Evolutionary conservation across 2,113 vertebrate species (phyloP), one percentile per base, ranked within the genome.

Genomic region (Psephotus haematonotus): DNA sequence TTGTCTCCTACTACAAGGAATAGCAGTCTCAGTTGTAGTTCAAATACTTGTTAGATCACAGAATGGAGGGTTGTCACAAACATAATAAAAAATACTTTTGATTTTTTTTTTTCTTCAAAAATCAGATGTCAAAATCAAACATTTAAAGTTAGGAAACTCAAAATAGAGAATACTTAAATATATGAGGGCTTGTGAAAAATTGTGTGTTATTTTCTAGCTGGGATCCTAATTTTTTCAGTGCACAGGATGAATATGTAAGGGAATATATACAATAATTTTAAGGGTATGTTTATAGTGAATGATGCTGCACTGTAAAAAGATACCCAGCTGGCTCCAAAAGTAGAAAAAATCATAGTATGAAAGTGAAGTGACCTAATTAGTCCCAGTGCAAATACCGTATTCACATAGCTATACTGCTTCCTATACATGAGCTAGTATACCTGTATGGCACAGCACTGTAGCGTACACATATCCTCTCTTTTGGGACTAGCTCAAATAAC

Each of bases 341-440:
- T 47, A 57, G 55, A 90, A 94, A 74, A 72, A 83, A 92, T 78
- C 79, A 77, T 55, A 74, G 27, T 75, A 72, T 70, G 76, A 88
- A 92, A 97, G 76, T 50, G 46, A 84, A 59, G 52, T 92, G 92
- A 95, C 94, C 94, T 96, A 90, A 96, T 96, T 93, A 96, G 46
- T 97, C 95, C 95, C 94, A 95, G 71, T 90, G 94, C 88, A 94
- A 92, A 94, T 81, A 86, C 35, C 33, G 27, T 17, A 43, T 74
- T 78, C 80, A 52, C 44, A 74, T 43, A 78, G 50, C 88, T 83
- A 47, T 70, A 72, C n/a, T 67, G 28, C 79, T 86, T 90, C 85
- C 85, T 72, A 52, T 49, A 94, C 35, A 72, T 41, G 20, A 93
- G 47, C 62, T 60, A 33, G 35, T 24, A 53, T 77, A 90, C 76